Evolutionary conservation across 2,113 vertebrate species (phyloP).

Genomic region (Paraplagusia blochii): DNA sequence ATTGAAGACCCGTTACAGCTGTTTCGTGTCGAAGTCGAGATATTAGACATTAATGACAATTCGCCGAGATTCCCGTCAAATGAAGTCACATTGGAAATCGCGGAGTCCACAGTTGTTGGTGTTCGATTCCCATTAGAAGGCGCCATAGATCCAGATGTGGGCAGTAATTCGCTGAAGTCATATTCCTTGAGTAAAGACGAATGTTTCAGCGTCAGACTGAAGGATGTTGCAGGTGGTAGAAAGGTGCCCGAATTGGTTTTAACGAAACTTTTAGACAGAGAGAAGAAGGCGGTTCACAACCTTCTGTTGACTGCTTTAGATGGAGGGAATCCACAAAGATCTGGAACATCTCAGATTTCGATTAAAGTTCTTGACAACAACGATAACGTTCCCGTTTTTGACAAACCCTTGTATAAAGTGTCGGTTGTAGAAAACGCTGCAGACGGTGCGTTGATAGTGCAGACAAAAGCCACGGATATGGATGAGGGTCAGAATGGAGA

Average conservation of each 20-base stretch:
- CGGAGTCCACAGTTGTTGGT: conserved; percentile 72
- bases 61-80: conserved; percentile 66
- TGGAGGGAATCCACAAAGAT: conserved; percentile 61
- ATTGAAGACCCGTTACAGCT: conserved; percentile 78
- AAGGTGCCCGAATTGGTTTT: conserved; percentile 68
- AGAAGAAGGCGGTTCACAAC: conserved; percentile 56
- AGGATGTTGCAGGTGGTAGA: conserved; percentile 58
- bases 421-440: conserved; percentile 73
- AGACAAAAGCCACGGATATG: conserved; percentile 70
- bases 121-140: conserved; percentile 65
- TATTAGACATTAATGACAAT: conserved; percentile 83
- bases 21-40: conserved; percentile 76
- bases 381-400: conserved; percentile 83
- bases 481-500: conserved; percentile 69
- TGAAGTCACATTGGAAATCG: conserved; percentile 69
- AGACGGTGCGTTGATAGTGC: conserved; percentile 67
- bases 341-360: conserved; percentile 50
- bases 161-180: conserved; percentile 55
- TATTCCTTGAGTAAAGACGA: conserved; percentile 64
- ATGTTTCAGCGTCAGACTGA: conserved; percentile 66
- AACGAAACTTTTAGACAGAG: conserved; percentile 69
- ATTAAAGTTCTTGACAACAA: conserved; percentile 76
- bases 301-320: conserved; percentile 68
- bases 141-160: conserved; percentile 67
- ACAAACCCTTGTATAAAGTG: conserved; percentile 78